Evolutionary conservation across 2,113 vertebrate species (phyloP).

Genomic region (Myrmecobius fasciatus): DNA sequence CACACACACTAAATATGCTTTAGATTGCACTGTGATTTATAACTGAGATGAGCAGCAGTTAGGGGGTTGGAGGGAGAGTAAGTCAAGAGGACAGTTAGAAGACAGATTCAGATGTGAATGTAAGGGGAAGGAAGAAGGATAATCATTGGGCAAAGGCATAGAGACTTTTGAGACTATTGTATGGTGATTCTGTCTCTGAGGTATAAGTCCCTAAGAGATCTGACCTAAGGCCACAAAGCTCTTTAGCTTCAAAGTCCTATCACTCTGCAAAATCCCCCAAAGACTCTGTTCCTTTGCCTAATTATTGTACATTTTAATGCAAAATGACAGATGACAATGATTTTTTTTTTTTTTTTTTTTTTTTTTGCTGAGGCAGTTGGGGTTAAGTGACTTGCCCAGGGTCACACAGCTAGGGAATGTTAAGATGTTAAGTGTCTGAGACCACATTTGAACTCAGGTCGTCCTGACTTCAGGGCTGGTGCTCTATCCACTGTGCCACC

Average conservation of each 20-base stretch:
- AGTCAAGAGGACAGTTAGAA: background rate
- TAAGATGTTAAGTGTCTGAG: too few relatives aligned
- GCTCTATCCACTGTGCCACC: too few relatives aligned
- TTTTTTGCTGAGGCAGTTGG: too few relatives aligned
- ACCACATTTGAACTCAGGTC: too few relatives aligned
- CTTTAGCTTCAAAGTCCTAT: background rate
- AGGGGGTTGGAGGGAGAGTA: background rate
- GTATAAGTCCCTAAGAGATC: background rate
- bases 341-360: too few relatives aligned
- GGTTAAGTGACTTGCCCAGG: too few relatives aligned
- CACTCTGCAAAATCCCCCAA: background rate
- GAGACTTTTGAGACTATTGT: background rate
- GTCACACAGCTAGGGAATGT: too few relatives aligned
- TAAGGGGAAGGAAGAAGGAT: background rate
- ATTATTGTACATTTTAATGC: background rate
- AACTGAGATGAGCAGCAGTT: conserved; percentile 68
- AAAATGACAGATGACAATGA: background rate
- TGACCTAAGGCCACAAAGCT: background rate
- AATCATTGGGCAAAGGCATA: background rate
- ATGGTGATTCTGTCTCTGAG: background rate
- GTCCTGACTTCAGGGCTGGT: too few relatives aligned
- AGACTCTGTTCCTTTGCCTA: background rate
- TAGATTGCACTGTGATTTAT: conserved; percentile 74
- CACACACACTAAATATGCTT: conserved; percentile 62
- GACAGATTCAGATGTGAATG: background rate